Evolutionary conservation across 2,888 invertebrate genomes (phyloP), one percentile per base, ranked within the genome.

Genomic region (Oscheius sp.): DNA sequence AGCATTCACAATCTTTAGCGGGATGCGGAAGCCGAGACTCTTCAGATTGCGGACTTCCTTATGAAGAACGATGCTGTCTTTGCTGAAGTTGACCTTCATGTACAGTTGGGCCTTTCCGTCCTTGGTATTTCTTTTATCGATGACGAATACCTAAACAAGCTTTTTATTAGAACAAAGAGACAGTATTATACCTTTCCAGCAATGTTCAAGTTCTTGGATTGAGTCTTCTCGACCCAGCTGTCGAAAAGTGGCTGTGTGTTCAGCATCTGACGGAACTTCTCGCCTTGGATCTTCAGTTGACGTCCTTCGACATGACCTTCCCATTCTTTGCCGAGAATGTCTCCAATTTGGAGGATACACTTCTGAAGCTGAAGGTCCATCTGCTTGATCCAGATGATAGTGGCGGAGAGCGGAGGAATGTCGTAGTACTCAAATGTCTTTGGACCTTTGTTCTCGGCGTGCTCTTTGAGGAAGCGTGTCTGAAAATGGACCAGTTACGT

Each of bases 221-320:
- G 53, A 2, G 80, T 91, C 89, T 90, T 89, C 75, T 89, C 86
- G 2, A 96, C 94, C 99, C 99, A 99, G 87, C 98, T 97, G 88
- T 99, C 96, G 89, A 99, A 99, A 63, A 99, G 95, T 89, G 96
- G 96, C 88, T 95, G 94, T 0, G 97, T 98, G 89, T 96, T 96
- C 53, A 99, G 92, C 90, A 99, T 98, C 75, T 94, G 92, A 21
- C 96, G 93, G 91, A 99, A 99, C 90, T 96, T 97, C 89, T 99
- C 98, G 2, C 98, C 97, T 89, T 98, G 97, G 2, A 94, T 95
- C 90, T 99, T 99, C 73, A 96, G 91, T 60, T 89, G 88, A 4
- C 82, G 76, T 59, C 99, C 99, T 90, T 99, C 99, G 65, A 98
- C 95, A 90, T 99, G 98, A 85, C 95, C 96, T 90, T 98, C 98